Conservation (phyloP, 2,888 invertebrate species). For the Neoscelio sp. region DNA sequence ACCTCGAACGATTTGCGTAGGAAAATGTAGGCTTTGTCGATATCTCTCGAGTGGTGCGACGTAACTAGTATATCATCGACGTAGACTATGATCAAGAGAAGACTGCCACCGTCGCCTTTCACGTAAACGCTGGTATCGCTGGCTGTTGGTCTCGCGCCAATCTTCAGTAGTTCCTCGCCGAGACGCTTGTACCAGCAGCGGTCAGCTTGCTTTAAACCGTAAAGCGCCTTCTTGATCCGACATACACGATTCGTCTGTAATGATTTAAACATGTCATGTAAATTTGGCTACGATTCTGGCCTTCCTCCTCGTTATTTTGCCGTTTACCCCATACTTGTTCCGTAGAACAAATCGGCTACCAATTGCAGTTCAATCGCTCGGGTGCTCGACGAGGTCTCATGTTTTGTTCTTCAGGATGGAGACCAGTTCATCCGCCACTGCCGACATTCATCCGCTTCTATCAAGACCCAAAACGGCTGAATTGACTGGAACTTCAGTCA, state of each 20-base stretch:
- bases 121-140: conserved; percentile 46
- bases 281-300: conserved; percentile 32
- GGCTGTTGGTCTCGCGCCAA: not conserved
- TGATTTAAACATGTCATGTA: conserved; percentile 14
- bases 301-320: conserved; percentile 22
- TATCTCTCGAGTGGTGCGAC: conserved; percentile 53
- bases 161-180: not conserved
- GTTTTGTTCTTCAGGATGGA: conserved; percentile 15
- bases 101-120: not conserved
- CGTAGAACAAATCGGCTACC: conserved; percentile 28
- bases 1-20: conserved; percentile 65
- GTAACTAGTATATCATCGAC: conserved; percentile 72
- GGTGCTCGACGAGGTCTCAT: conserved; percentile 40
- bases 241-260: conserved; percentile 18
- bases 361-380: conserved; percentile 15
- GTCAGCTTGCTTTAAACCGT: conserved; percentile 24
- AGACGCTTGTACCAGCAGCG: conserved; percentile 34
- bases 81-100: conserved; percentile 65
- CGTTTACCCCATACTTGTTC: conserved; percentile 17
- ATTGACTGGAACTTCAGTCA: conserved; percentile 1
- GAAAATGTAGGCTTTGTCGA: conserved; percentile 53
- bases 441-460: conserved; percentile 6
- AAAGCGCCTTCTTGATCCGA: conserved; percentile 19
- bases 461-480: conserved; percentile 9
- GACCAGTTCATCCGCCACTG: conserved; percentile 10